Conservation (phyloP, 2,113 vertebrate genomes). For the Indicator maculatus region DNA sequence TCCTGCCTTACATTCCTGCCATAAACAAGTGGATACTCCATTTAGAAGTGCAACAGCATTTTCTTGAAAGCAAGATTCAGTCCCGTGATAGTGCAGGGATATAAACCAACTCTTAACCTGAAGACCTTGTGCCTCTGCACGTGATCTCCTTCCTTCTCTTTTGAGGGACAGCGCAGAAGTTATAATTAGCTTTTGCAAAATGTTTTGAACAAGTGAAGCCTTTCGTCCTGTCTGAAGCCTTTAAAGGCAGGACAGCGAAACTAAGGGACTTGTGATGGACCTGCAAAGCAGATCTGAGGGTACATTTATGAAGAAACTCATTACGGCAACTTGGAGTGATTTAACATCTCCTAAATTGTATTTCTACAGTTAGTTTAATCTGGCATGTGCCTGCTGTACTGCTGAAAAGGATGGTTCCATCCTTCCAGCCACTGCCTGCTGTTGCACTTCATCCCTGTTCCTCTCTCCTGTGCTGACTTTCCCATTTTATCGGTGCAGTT, state of each 20-base stretch:
- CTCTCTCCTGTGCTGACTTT: conserved; percentile 6
- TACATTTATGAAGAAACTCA: not conserved
- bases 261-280: not conserved
- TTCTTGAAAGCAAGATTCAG: conserved; percentile 25
- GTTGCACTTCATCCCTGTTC: not conserved
- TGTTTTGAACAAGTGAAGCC: not conserved
- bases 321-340: not conserved
- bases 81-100: not conserved
- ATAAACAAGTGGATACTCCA: not conserved
- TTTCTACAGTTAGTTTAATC: not conserved
- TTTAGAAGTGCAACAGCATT: not conserved
- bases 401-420: not conserved
- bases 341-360: not conserved
- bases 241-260: not conserved
- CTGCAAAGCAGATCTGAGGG: not conserved
- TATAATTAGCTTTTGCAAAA: conserved; percentile 24
- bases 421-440: not conserved
- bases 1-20: not conserved
- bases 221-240: conserved; percentile 3
- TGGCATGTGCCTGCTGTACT: not conserved
- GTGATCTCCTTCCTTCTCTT: not conserved
- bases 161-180: not conserved
- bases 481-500: not conserved
- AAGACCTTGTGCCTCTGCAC: conserved; percentile 23
- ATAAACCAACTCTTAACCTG: not conserved